Evolutionary conservation across 1,140 invertebrate genomes (phyloP).

Genomic region (Tetragonula clypearis): DNA sequence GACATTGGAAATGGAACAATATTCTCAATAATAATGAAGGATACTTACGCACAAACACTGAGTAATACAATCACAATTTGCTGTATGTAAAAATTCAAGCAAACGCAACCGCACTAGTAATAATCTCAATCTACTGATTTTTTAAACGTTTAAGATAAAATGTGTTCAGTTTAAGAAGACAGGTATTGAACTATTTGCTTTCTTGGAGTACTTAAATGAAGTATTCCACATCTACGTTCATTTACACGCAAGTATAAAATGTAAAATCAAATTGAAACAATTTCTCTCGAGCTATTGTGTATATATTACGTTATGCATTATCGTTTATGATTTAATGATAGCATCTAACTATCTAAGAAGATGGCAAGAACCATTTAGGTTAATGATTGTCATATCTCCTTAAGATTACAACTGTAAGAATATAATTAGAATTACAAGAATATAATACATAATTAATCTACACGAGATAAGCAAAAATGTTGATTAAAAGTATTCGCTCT

Average conservation of each 20-base stretch:
- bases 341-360: too few species aligned
- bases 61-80: background rate
- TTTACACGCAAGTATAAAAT: too few species aligned
- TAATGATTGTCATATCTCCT: too few species aligned
- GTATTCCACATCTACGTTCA: too few species aligned
- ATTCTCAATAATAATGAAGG: background rate
- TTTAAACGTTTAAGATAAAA: background rate
- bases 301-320: too few species aligned
- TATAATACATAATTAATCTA: background rate
- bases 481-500: background rate
- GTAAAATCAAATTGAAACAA: too few species aligned
- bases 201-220: background rate
- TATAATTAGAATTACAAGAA: background rate
- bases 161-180: background rate
- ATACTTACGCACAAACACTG: background rate
- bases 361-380: too few species aligned
- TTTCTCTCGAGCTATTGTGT: too few species aligned
- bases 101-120: background rate
- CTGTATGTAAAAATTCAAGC: background rate
- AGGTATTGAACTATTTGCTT: background rate
- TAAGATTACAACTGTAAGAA: too few species aligned
- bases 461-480: background rate
- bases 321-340: too few species aligned
- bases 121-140: background rate
- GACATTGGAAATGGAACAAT: constrained; percentile 1